A percentile compares a stretch with the other conserved stretches of the same genome.
Evolutionary conservation across 1,140 invertebrate species (phyloP).

Genomic region (Zaprionus inermis): DNA sequence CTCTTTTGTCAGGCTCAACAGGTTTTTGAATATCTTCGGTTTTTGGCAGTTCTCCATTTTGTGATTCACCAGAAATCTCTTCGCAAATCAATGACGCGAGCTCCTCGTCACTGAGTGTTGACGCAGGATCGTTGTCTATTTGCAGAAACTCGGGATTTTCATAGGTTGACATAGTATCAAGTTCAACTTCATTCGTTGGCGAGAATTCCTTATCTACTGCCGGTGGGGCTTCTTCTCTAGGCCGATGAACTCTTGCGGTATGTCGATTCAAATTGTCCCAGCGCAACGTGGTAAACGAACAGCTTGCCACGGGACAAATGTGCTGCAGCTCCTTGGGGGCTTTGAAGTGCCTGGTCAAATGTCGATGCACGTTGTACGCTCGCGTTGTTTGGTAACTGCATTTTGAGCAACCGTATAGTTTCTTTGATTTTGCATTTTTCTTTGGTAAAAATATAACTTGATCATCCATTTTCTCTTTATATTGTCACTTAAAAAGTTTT

Average conservation of each 20-base stretch:
- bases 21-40: background rate
- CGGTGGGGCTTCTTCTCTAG: background rate
- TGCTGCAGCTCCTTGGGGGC: conserved; percentile 33
- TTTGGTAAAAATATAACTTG: background rate
- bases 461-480: conserved; percentile 5
- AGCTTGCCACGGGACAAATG: conserved; percentile 2
- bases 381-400: conserved; percentile 18
- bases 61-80: background rate
- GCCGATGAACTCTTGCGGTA: conserved; percentile 17
- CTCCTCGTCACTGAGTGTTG: background rate
- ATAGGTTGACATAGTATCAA: background rate
- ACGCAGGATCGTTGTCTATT: background rate
- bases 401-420: conserved; percentile 5
- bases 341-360: conserved; percentile 18
- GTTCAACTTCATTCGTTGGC: background rate
- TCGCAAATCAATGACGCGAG: conserved; percentile 1
- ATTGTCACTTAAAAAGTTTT: background rate
- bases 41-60: background rate
- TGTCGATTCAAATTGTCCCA: conserved; percentile 37
- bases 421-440: conserved; percentile 3
- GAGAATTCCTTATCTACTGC: background rate
- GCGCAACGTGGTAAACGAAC: conserved; percentile 15
- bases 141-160: background rate
- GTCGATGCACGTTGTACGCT: conserved; percentile 20
- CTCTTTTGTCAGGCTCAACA: background rate